phyloP scores from a whole-genome alignment of 92 coral and sea anemone genomes.

The Phenganax stokvisi region DNA sequence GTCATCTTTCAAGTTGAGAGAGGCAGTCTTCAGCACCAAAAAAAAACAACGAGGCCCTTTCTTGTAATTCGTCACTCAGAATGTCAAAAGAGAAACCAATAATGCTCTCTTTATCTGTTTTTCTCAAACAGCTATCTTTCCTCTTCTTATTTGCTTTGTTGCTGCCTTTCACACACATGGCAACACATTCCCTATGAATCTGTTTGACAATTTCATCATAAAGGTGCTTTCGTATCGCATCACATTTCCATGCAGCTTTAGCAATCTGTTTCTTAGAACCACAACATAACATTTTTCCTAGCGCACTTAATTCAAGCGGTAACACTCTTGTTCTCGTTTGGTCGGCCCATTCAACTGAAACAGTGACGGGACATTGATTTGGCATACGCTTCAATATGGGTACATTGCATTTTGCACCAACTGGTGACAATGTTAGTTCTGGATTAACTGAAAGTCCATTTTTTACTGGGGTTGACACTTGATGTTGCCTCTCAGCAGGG shows the following conservation, averaged over 20 bases:
- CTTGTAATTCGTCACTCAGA: too few relatives aligned
- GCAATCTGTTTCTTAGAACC: neutral
- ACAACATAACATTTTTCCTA: neutral
- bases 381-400: neutral
- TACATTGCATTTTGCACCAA: neutral
- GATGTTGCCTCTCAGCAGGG: neutral
- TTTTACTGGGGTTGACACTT: neutral
- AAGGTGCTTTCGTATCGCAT: neutral
- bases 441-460: neutral
- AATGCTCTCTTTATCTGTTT: too few relatives aligned
- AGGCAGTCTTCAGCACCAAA: too few relatives aligned
- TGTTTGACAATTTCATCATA: neutral
- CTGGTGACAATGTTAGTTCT: constrained; percentile 6
- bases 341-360: neutral
- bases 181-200: neutral
- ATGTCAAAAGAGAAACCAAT: too few relatives aligned
- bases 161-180: constrained; percentile 1
- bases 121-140: neutral
- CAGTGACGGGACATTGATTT: neutral
- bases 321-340: neutral
- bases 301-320: neutral
- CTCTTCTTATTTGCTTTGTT: neutral
- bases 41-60: too few relatives aligned
- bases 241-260: neutral
- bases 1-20: neutral